Percentiles rank a stretch among this genome's conserved stretches.
phyloP scores from a whole-genome alignment of 2,888 invertebrate genomes.

The Andrena fulva region DNA sequence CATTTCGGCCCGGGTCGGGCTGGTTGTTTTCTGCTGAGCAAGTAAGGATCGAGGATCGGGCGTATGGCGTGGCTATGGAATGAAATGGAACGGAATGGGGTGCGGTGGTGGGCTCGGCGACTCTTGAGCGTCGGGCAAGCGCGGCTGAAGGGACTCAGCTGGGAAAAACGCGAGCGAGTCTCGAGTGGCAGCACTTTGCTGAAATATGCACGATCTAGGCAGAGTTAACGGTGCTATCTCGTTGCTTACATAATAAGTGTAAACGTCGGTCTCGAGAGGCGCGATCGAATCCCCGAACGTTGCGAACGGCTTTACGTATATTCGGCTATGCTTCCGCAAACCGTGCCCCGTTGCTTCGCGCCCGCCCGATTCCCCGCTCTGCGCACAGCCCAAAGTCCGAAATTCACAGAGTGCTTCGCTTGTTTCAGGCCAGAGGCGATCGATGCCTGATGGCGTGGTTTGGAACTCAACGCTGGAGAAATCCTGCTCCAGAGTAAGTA shows the following conservation, averaged over 20 bases:
- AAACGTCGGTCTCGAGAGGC: slow-evolving; percentile 73
- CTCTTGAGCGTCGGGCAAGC: slow-evolving; percentile 50
- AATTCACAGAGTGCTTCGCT: slow-evolving; percentile 32
- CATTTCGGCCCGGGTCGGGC: neutral
- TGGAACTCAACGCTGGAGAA: slow-evolving; percentile 92
- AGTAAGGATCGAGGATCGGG: neutral
- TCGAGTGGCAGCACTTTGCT: slow-evolving; percentile 66
- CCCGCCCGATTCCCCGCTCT: no score
- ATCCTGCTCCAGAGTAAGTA: slow-evolving; percentile 91
- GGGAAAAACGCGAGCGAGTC: slow-evolving; percentile 61
- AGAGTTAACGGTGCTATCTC: slow-evolving; percentile 68
- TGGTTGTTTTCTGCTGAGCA: slow-evolving; percentile 18
- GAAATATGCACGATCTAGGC: slow-evolving; percentile 71
- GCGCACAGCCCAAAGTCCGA: neutral
- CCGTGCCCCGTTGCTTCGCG: neutral
- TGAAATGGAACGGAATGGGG: slow-evolving; percentile 4
- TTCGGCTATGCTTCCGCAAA: neutral
- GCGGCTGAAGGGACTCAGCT: slow-evolving; percentile 54
- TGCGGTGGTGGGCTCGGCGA: slow-evolving; percentile 7
- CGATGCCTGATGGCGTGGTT: slow-evolving; percentile 89
- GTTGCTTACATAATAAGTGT: slow-evolving; percentile 76
- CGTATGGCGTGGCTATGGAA: neutral
- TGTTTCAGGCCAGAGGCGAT: slow-evolving; percentile 87
- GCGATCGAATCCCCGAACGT: slow-evolving; percentile 45
- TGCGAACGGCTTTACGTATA: slow-evolving; percentile 9